Evolutionary conservation across 1,140 invertebrate genomes (phyloP).

Genomic region (Drosophila kepulauana): DNA sequence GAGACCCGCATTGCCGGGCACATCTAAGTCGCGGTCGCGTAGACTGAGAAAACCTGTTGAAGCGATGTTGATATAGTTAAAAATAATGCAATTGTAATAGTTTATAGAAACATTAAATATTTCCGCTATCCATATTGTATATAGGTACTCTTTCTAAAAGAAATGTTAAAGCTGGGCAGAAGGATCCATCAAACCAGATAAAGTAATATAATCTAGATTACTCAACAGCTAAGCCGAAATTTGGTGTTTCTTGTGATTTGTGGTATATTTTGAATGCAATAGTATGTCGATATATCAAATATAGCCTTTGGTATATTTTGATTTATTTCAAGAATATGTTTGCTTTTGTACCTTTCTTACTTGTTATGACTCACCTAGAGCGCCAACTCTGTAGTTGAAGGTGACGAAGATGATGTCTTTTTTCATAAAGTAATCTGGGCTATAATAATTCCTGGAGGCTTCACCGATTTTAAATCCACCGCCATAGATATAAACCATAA

Average conservation of each 20-base stretch:
- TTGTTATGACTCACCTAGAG: constrained; percentile 84
- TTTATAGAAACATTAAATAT: neutral
- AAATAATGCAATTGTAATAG: neutral
- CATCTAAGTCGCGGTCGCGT: constrained; percentile 73
- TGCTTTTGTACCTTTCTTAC: too few species aligned
- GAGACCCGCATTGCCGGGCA: constrained; percentile 82
- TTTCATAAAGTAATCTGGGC: constrained; percentile 88
- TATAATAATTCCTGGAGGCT: constrained; percentile 84
- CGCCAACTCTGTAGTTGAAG: constrained; percentile 89
- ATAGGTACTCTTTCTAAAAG: too few species aligned
- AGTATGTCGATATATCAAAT: too few species aligned
- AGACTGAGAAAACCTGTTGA: constrained; percentile 75
- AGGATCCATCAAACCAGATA: too few species aligned
- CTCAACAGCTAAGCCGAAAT: too few species aligned
- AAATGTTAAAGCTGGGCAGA: too few species aligned
- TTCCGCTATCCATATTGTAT: too few species aligned
- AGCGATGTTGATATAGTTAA: constrained; percentile 23
- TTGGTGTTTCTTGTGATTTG: too few species aligned
- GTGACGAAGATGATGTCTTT: constrained; percentile 89
- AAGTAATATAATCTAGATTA: too few species aligned
- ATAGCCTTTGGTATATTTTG: too few species aligned
- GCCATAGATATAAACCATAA: constrained; percentile 90
- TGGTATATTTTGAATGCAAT: too few species aligned
- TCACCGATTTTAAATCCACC: constrained; percentile 88
- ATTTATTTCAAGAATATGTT: neutral